Conservation (phyloP, 2,888 invertebrate species). For the Tupiocoris notatus region DNA sequence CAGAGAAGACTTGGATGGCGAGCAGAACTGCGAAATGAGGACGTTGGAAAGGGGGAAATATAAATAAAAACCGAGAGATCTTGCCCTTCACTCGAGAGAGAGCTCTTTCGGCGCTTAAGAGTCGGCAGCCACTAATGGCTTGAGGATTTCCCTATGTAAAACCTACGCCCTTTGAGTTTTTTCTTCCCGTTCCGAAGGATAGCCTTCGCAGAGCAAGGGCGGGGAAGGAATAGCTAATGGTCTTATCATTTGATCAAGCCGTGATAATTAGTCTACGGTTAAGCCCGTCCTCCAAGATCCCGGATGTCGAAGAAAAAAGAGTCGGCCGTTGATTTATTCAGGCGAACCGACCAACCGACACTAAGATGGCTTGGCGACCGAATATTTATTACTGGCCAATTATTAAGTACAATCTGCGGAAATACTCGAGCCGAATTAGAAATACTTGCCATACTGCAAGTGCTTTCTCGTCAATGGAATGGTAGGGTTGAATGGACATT, state of each 20-base stretch:
- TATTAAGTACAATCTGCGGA: too few species aligned
- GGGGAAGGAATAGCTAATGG: conserved; percentile 30
- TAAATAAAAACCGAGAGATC: conserved; percentile 33
- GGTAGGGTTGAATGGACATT: too few species aligned
- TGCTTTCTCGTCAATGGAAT: too few species aligned
- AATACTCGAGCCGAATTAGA: too few species aligned
- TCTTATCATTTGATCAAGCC: conserved; percentile 32
- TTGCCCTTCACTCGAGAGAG: not conserved
- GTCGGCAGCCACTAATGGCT: conserved; percentile 21
- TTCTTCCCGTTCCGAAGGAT: not conserved
- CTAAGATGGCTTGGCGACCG: too few species aligned
- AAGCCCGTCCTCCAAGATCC: not conserved
- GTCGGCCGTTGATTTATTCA: conserved; percentile 5
- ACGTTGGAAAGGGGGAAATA: conserved; percentile 1
- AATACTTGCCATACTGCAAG: too few species aligned
- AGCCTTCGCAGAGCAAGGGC: not conserved
- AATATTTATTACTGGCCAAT: too few species aligned
- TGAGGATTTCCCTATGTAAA: conserved; percentile 26
- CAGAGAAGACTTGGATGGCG: not conserved
- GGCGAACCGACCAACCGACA: not conserved
- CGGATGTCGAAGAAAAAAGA: not conserved
- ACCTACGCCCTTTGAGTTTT: conserved; percentile 3
- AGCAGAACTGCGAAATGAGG: not conserved
- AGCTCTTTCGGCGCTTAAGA: not conserved
- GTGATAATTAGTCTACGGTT: conserved; percentile 26